Conservation (phyloP, 2,888 invertebrate species). For the Drosophila koepferae region DNA sequence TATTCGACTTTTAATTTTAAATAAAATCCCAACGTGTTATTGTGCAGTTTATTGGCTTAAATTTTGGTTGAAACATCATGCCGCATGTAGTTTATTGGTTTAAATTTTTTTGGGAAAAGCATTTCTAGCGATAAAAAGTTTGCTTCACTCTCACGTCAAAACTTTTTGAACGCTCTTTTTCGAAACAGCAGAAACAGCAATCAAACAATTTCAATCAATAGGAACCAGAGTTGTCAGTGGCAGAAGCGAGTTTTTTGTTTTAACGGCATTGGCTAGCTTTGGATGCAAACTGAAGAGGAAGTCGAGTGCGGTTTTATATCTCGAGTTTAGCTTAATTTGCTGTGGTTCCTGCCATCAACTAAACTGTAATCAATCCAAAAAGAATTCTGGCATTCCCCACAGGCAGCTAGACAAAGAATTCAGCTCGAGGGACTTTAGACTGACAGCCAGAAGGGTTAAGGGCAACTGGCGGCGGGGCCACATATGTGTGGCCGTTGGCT, state of each 20-base stretch:
- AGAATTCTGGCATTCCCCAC: conserved; percentile 27
- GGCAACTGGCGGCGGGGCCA: conserved; percentile 26
- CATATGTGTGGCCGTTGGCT: conserved; percentile 21
- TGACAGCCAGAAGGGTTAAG: conserved; percentile 68
- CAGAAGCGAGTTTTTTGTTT: conserved; percentile 31
- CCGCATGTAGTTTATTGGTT: not conserved
- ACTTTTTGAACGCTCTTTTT: conserved; percentile 2
- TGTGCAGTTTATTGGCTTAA: not conserved
- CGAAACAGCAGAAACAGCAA: conserved; percentile 17
- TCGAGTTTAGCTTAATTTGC: conserved; percentile 62
- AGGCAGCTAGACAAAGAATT: conserved; percentile 52
- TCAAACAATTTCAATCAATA: conserved; percentile 56
- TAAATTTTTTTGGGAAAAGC: not conserved
- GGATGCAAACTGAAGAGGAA: conserved; percentile 36
- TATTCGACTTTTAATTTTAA: not conserved
- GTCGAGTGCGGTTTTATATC: conserved; percentile 54
- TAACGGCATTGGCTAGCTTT: conserved; percentile 26
- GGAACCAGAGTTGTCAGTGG: conserved; percentile 50
- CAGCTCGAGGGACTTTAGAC: conserved; percentile 7
- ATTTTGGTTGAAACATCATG: not conserved
- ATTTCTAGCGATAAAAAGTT: not conserved
- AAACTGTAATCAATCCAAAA: conserved; percentile 32
- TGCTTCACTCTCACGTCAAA: conserved; percentile 7
- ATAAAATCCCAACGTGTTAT: not conserved
- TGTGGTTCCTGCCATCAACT: conserved; percentile 50